Conservation (phyloP, 1,140 invertebrate genomes). For the Formica selysi region DNA sequence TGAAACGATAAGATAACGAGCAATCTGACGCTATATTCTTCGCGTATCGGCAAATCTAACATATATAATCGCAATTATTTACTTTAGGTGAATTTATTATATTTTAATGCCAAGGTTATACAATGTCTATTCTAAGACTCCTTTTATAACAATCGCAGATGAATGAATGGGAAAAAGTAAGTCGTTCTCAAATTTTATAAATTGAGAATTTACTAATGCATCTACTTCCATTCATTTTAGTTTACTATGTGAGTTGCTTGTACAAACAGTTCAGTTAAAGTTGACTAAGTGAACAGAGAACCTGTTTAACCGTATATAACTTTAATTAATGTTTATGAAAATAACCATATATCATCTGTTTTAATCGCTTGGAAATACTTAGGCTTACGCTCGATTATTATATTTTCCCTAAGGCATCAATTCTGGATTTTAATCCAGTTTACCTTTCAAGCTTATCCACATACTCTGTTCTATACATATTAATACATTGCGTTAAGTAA, state of each 20-base stretch:
- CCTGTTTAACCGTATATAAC: slow-evolving; percentile 14
- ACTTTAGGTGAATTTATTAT: neutral
- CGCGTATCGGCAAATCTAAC: neutral
- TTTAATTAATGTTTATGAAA: slow-evolving; percentile 17
- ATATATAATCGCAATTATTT: slow-evolving; percentile 1
- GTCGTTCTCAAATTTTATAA: slow-evolving; percentile 4
- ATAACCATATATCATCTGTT: neutral
- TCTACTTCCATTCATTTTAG: slow-evolving; percentile 27
- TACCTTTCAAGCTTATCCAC: neutral
- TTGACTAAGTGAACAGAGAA: neutral
- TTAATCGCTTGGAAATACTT: neutral
- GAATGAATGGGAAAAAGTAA: slow-evolving; percentile 26
- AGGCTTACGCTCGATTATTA: neutral
- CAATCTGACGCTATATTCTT: neutral
- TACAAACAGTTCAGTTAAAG: slow-evolving; percentile 8
- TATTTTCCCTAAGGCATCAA: neutral
- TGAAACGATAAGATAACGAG: slow-evolving; percentile 16
- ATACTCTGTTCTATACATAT: neutral
- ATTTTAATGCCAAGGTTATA: slow-evolving; percentile 28
- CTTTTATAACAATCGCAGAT: neutral
- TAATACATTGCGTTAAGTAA: slow-evolving; percentile 34
- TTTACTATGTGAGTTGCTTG: neutral
- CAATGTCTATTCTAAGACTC: neutral
- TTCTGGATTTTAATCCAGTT: slow-evolving; percentile 20
- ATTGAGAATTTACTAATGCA: neutral